Percentiles rank a stretch among this genome's conserved stretches.
Evolutionary conservation across 2,888 invertebrate genomes (phyloP).

Genomic region (Odontocerum albicorne): DNA sequence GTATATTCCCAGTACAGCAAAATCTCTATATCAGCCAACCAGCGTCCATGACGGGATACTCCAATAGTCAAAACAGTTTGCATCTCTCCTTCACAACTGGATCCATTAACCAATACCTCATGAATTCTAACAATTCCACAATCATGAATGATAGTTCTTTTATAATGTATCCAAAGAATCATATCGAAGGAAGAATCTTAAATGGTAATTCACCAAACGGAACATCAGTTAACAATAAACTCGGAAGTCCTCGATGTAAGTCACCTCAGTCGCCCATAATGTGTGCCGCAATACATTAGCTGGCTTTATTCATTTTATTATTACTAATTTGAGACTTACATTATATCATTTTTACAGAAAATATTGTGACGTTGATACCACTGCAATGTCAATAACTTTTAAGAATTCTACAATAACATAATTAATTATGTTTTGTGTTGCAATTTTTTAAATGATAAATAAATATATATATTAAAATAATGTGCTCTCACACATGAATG

Average conservation of each 20-base stretch:
- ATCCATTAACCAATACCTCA: not conserved
- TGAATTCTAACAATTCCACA: not conserved
- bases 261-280: not conserved
- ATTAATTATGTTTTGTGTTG: no score
- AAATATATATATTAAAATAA: no score
- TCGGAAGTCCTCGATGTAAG: not conserved
- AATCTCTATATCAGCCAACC: slow-evolving; percentile 50
- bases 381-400: no score
- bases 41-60: slow-evolving; percentile 37
- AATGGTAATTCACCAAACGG: not conserved
- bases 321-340: no score
- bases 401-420: no score
- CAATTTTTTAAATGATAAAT: no score
- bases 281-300: not conserved
- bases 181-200: slow-evolving; percentile 3
- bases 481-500: no score
- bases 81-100: not conserved
- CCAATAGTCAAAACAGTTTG: not conserved
- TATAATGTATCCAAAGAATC: slow-evolving; percentile 2
- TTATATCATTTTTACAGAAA: not conserved
- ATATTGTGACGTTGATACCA: not conserved
- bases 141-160: slow-evolving; percentile 6
- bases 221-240: not conserved
- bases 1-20: slow-evolving; percentile 41
- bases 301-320: no score